phyloP scores from a whole-genome alignment of 2,888 invertebrate genomes.

The Tineola bisselliella region DNA sequence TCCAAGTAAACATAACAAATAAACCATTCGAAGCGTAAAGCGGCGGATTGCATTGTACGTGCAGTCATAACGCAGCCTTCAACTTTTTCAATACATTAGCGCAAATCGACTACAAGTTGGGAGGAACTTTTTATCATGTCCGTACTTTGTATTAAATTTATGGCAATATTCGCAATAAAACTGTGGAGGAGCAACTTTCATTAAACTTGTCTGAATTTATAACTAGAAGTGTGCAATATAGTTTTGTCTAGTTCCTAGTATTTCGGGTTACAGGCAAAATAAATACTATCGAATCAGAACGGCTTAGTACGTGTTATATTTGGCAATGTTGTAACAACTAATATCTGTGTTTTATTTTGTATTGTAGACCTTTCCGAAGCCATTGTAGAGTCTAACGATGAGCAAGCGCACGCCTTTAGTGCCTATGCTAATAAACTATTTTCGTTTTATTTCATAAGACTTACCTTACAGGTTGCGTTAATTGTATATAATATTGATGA shows the following conservation, averaged over 20 bases:
- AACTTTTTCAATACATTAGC: constrained; percentile 15
- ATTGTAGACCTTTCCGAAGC: no score
- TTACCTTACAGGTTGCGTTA: no score
- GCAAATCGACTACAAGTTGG: constrained; percentile 14
- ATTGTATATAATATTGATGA: no score
- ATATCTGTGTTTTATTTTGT: no score
- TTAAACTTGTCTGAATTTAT: constrained; percentile 6
- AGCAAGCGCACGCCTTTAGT: no score
- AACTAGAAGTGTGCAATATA: constrained; percentile 5
- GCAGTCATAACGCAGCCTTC: neutral
- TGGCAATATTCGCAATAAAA: constrained; percentile 14
- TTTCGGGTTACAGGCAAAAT: neutral
- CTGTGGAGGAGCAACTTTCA: neutral
- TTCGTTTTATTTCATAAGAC: no score
- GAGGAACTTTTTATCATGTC: constrained; percentile 14
- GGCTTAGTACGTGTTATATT: neutral
- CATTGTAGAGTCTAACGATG: no score
- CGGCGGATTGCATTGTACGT: neutral
- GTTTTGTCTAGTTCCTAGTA: neutral
- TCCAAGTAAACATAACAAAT: neutral
- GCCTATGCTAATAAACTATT: no score
- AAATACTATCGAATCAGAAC: neutral
- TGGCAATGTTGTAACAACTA: neutral
- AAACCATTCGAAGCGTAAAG: neutral
- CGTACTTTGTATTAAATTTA: constrained; percentile 13